phyloP scores from a whole-genome alignment of 2,888 invertebrate species.

The Macrophya annulata region DNA sequence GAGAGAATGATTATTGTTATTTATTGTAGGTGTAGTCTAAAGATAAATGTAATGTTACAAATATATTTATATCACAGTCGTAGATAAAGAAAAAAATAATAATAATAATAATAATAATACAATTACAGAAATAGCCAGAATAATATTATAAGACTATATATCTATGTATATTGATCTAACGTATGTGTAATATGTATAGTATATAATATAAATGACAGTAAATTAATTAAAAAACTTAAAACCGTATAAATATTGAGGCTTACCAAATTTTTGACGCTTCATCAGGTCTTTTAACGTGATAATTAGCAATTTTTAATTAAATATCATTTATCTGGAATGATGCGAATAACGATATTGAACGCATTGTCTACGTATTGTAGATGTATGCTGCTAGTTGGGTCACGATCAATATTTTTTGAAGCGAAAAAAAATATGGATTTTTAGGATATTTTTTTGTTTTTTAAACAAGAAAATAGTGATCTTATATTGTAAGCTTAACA shows the following conservation, averaged over 20 bases:
- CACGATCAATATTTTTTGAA: slow-evolving; percentile 60
- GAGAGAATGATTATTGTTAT: slow-evolving; percentile 19
- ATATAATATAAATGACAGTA: background rate
- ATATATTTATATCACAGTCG: slow-evolving; percentile 76
- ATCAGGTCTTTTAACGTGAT: background rate
- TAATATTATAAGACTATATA: background rate
- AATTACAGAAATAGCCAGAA: slow-evolving; percentile 38
- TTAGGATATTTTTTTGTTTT: slow-evolving; percentile 11
- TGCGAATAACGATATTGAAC: slow-evolving; percentile 24
- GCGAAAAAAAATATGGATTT: slow-evolving; percentile 36
- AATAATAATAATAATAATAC: too few relatives aligned
- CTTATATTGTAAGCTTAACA: slow-evolving; percentile 23
- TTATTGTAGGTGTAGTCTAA: slow-evolving; percentile 39
- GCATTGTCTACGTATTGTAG: background rate
- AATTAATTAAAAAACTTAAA: background rate
- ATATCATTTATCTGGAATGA: background rate
- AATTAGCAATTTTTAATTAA: background rate
- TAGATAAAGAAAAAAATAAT: slow-evolving; percentile 70
- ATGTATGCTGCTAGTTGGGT: too few relatives aligned
- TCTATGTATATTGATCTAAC: slow-evolving; percentile 9
- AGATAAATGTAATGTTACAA: slow-evolving; percentile 60
- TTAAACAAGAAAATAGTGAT: background rate
- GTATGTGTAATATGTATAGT: background rate
- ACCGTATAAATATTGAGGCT: slow-evolving; percentile 31
- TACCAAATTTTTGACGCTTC: slow-evolving; percentile 11